phyloP scores from a whole-genome alignment of 2,888 invertebrate species.

The Idaea biselata region DNA sequence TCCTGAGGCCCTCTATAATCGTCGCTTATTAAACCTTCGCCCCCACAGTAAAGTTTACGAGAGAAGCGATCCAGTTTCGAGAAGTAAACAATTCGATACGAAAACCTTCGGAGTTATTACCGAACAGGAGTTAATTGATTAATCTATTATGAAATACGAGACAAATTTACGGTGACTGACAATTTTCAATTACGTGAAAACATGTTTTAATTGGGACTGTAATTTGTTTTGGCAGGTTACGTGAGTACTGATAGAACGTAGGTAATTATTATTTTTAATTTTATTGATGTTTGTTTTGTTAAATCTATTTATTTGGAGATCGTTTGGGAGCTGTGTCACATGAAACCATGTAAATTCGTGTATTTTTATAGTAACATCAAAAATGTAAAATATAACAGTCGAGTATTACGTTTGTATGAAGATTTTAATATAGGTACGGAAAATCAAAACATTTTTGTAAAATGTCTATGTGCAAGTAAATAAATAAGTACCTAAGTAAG shows the following conservation, averaged over 20 bases:
- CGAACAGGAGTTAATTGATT: constrained; percentile 24
- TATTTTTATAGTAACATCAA: no score
- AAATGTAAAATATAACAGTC: no score
- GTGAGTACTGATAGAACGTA: not conserved
- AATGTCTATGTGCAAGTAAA: no score
- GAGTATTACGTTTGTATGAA: no score
- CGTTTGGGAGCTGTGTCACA: no score
- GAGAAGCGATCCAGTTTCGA: constrained; percentile 50
- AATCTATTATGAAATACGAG: constrained; percentile 24
- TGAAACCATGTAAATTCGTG: no score
- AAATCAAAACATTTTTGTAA: no score
- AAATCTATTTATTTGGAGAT: no score
- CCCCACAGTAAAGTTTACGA: constrained; percentile 48
- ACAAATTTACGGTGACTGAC: constrained; percentile 21
- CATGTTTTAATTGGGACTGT: constrained; percentile 19
- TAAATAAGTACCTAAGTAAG: no score
- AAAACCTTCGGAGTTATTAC: constrained; percentile 31
- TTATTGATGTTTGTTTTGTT: no score
- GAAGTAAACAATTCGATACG: constrained; percentile 53
- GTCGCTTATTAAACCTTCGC: constrained; percentile 61
- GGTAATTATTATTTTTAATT: no score
- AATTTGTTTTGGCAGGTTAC: not conserved
- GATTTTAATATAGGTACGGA: no score
- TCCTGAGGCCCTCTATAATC: constrained; percentile 55
- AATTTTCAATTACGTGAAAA: constrained; percentile 17